Conservation (phyloP, 2,888 invertebrate species). For the Drosophila ustulata region DNA sequence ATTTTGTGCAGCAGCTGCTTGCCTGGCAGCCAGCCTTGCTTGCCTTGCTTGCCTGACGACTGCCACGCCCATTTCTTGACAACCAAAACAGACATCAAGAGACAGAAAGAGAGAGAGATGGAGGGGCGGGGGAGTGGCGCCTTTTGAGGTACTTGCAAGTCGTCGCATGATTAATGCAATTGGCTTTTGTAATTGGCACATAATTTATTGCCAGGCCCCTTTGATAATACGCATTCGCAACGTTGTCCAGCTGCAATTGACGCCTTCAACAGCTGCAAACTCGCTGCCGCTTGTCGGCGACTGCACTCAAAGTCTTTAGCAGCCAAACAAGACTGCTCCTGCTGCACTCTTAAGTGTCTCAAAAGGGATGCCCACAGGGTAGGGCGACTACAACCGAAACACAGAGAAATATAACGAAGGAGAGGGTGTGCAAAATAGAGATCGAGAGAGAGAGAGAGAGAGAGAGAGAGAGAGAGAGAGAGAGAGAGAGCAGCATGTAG, state of each 20-base stretch:
- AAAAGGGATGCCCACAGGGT: conserved; percentile 29
- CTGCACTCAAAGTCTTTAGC: conserved; percentile 46
- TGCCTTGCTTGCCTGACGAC: not conserved
- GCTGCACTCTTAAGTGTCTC: conserved; percentile 48
- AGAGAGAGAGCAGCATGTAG: not conserved
- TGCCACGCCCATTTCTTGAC: conserved; percentile 76
- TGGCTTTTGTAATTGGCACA: conserved; percentile 78
- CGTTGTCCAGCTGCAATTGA: conserved; percentile 52
- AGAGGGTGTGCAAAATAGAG: not conserved
- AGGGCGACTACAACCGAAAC: not conserved
- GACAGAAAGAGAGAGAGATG: conserved; percentile 26
- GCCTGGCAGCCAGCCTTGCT: not conserved
- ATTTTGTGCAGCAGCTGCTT: conserved; percentile 41
- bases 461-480: not conserved
- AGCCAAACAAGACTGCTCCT: conserved; percentile 25
- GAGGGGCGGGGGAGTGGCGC: conserved; percentile 27
- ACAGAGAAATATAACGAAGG: not conserved
- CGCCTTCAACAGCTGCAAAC: conserved; percentile 57
- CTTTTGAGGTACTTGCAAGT: conserved; percentile 51
- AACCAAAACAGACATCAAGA: conserved; percentile 61
- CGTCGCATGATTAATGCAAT: conserved; percentile 77
- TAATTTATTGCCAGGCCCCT: conserved; percentile 70
- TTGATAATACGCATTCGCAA: conserved; percentile 71
- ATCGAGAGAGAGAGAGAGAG: not conserved
- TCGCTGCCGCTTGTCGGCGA: conserved; percentile 8